Base-by-base conservation (phyloP, 2,888 invertebrate genomes). In the Camptogramma bilineatum region DNA sequence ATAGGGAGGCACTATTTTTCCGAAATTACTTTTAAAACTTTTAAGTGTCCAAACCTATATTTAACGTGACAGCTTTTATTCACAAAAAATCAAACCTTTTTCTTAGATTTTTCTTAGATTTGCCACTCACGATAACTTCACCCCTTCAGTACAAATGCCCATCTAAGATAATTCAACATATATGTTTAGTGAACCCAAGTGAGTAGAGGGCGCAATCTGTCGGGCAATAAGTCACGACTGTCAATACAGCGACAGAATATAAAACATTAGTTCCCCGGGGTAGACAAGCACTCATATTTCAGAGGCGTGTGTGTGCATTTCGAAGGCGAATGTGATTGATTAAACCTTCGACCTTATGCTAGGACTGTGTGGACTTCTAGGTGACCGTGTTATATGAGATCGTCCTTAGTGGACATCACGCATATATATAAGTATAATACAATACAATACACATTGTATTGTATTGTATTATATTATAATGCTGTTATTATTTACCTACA, bases 191-290 rank as follows among this genome's bases (percentile, higher is more conserved):
- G 62, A 70, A 71, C 67, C 64, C 63, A 51, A 55, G 56, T 62
- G 56, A 44, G 62, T 62, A 28, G 52, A 66, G 68, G 70, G 75
- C 78, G 72, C 82, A 85, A 85, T 86, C 85, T 82, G 80, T 82
- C 78, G 75, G 73, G 82, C 85, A 83, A 88, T 88, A 89, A 89
- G 82, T 90, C 85, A 87, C 74, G 75, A 79, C 83, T 87, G 88
- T 87, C 88, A 87, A 87, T 88, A 88, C 86, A 84, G 77, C 81
- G 84, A 82, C 80, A 78, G 87, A 87, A 87, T 88, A 88, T 87
- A 88, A 89, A 88, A 86, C 85, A 85, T 88, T 83, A 85, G 82
- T 82, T 82, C 80, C 79, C 80, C 66, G 72, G 76, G 78, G 79
- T 76, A 70, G 79, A 79, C 78, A 71, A 77, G 82, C 79, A 79